Evolutionary conservation across 2,888 invertebrate genomes (phyloP), one percentile per base, ranked within the genome.

Genomic region (Himalopsyche kuldschensis): DNA sequence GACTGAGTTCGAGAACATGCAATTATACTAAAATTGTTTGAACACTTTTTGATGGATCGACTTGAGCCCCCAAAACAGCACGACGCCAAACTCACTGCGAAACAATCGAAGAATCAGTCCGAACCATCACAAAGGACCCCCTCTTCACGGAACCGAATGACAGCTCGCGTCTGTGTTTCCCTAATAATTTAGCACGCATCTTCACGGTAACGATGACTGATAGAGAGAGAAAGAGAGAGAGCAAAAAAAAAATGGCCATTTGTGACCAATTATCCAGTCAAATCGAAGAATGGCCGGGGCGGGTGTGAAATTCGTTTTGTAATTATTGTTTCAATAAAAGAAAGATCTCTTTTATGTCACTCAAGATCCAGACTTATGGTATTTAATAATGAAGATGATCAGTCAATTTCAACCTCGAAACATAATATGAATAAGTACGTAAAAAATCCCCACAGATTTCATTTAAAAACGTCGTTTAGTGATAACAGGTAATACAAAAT

Each of bases 141-240:
- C 69, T 69, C 63, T 69, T 69, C 69, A 69, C 27, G 69, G 69
- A 24, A 69, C 10, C 27, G 30, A 69, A 15, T 69, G 69, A 69
- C 69, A 69, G 69, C 69, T 69, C 27, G 69, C 69, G 69, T 69
- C 69, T 69, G 69, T 63, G 63, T 69, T 69, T 69, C 69, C 69
- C 69, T 69, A 69, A 69, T 69, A 69, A 69, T 69, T 69, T 69
- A 69, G 69, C 69, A 69, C 69, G 69, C 69, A 69, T 69, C 69
- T 69, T 69, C 69, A 69, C 69, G 69, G 69, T 15, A 2, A 27
- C 69, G 69, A 30, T 69, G 69, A 15, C 41, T 11, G 41, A 41
- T 6, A 0, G 10, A 35, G 35, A 35, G n/a, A n/a, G n/a, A n/a
- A n/a, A n/a, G n/a, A n/a, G n/a, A n/a, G n/a, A n/a, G n/a, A n/a